phyloP scores from a whole-genome alignment of 2,888 invertebrate species.

The Diloba caeruleocephala region DNA sequence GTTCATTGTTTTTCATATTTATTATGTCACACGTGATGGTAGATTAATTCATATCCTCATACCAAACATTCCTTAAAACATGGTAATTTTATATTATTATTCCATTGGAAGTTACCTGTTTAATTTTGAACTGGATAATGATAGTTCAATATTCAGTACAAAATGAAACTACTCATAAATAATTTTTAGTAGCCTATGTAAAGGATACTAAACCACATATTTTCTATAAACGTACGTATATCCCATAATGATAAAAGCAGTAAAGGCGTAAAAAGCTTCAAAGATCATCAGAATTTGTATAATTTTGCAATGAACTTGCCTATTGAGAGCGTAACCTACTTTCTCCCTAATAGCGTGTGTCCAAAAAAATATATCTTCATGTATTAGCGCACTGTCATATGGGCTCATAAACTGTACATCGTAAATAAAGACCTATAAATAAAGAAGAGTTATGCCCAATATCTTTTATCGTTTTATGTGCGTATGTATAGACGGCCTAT shows the following conservation, averaged over 20 bases:
- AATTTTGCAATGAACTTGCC: constrained; percentile 1
- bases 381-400: constrained; percentile 37
- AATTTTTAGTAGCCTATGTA: constrained; percentile 7
- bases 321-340: neutral
- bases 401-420: constrained; percentile 35
- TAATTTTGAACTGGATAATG: constrained; percentile 19
- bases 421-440: constrained; percentile 41
- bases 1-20: too few species aligned
- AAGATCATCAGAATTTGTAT: neutral
- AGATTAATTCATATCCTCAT: too few species aligned
- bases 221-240: neutral
- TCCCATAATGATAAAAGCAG: constrained; percentile 12
- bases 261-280: neutral
- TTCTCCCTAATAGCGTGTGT: constrained; percentile 13
- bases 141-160: too few species aligned
- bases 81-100: too few species aligned
- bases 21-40: too few species aligned
- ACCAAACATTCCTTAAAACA: too few species aligned
- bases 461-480: constrained; percentile 36
- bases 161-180: constrained; percentile 21
- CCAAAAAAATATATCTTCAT: constrained; percentile 40
- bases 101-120: neutral
- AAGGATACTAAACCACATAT: constrained; percentile 3
- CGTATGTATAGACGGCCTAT: constrained; percentile 15
- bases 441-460: constrained; percentile 36